Base-by-base conservation (phyloP, 1,140 invertebrate species). In the Adoxophyes honmai region DNA sequence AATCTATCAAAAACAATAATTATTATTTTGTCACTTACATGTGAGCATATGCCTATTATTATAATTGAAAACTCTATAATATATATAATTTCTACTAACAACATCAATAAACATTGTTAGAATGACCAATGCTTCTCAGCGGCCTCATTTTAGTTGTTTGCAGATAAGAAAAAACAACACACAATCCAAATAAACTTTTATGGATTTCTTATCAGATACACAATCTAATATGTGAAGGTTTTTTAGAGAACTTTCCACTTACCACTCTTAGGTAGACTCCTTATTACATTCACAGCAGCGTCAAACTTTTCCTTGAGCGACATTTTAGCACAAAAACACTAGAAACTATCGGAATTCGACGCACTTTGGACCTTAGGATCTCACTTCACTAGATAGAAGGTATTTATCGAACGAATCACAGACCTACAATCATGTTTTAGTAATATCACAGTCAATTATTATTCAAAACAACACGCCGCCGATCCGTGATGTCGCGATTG, bases 261-360 rank as follows among this genome's bases (percentile, higher is more conserved):
- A 96, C 96, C 96, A 91, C 96, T 94, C 91, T 96, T 97, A 42
- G 96, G 96, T 64, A 97, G 90, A 90, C 93, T 95, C 78, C 93
- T 91, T 52, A 97, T 97, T 59, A 97, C 95, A 87, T 96, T 96
- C 10, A 97, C 95, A 59, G 96, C 96, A 53, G 96, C 95, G 72
- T 94, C 91, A 81, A 97, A 97, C 86, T 95, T 95, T 73, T 96
- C 93, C 84, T 96, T 93, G 13, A 92, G 91, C 62, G 94, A 93
- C 94, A 95, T 95, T 66, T 86, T 61, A 62, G 53, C 38, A 62
- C 60, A 37, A 42, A 39, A 34, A 18, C 28, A 37, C 34, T 21
- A 53, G 54, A 21, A 62, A 53, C 13, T 16, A 66, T 68, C 68
- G 60, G 59, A 51, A 35, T 53, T 39, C 53, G 52, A 72, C 64